Evolutionary conservation across 1,140 invertebrate species (phyloP).

Genomic region (Drosophila albomicans): DNA sequence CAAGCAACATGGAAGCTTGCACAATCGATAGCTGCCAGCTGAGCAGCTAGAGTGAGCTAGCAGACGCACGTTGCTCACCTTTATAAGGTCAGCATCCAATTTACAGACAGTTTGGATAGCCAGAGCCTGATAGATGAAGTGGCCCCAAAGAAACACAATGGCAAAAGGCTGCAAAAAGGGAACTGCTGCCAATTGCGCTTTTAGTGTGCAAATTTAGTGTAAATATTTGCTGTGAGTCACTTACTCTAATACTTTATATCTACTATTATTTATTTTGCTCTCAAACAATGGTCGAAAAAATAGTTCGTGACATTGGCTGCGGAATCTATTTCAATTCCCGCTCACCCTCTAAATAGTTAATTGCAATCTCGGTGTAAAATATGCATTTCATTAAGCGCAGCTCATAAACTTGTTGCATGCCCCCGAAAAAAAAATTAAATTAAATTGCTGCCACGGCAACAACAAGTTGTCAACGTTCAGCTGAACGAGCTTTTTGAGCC

Average conservation of each 20-base stretch:
- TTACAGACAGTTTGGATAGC: conserved; percentile 25
- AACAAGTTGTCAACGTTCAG: conserved; percentile 25
- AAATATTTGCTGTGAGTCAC: conserved; percentile 37
- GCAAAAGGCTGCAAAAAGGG: conserved; percentile 13
- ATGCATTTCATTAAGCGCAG: conserved; percentile 11
- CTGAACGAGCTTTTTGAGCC: conserved; percentile 25
- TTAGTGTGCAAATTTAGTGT: conserved; percentile 33
- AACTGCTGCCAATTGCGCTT: conserved; percentile 23
- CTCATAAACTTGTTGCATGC: conserved; percentile 30
- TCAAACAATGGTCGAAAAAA: conserved; percentile 8
- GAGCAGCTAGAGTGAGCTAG: background rate
- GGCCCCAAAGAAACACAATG: conserved; percentile 15
- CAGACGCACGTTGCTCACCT: conserved; percentile 81
- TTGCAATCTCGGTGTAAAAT: conserved; percentile 16
- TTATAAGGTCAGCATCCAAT: conserved; percentile 71
- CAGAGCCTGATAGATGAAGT: conserved; percentile 31
- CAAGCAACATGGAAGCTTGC: conserved; percentile 60
- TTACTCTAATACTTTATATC: background rate
- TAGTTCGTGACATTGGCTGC: conserved; percentile 32
- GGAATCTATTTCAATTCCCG: background rate
- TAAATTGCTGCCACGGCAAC: conserved; percentile 11
- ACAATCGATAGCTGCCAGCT: conserved; percentile 53
- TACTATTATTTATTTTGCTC: too few species aligned
- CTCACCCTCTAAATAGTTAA: background rate
- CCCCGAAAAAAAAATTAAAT: conserved; percentile 6